Evolutionary conservation across 2,797 vertebrate species (phyloP).

Genomic region (Alcedo atthis): DNA sequence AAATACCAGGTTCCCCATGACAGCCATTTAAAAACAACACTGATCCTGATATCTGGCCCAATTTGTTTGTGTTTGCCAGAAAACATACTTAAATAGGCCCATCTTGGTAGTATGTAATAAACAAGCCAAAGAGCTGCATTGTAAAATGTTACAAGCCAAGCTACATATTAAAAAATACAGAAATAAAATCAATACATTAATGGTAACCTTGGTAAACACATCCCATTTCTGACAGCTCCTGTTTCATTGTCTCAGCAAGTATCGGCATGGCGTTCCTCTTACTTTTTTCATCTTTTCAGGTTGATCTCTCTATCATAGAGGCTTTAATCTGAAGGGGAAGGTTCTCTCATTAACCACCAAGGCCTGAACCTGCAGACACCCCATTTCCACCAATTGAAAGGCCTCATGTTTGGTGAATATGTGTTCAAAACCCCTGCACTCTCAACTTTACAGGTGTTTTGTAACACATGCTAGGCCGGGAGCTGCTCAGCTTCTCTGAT

Average conservation of each 20-base stretch:
- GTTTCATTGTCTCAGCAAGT: fast-evolving
- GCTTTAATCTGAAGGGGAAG: background rate
- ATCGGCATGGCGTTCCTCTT: fast-evolving
- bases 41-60: background rate
- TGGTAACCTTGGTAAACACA: background rate
- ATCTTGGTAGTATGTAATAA: background rate
- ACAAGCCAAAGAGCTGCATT: background rate
- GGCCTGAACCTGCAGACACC: background rate
- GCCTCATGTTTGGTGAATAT: fast-evolving
- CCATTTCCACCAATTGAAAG: background rate
- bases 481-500: background rate
- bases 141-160: background rate
- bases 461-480: background rate
- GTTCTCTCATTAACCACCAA: background rate
- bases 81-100: background rate
- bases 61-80: background rate
- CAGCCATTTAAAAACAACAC: constrained; percentile 37
- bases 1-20: background rate
- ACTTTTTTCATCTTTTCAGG: background rate
- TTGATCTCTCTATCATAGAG: background rate
- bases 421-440: background rate
- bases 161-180: background rate
- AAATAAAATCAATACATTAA: fast-evolving
- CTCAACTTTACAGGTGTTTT: background rate
- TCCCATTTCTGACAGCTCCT: background rate